Percentiles rank a stretch among this genome's conserved stretches.
phyloP scores from a whole-genome alignment of 23 tunicate genomes.

The Clavelina lepadiformis region DNA sequence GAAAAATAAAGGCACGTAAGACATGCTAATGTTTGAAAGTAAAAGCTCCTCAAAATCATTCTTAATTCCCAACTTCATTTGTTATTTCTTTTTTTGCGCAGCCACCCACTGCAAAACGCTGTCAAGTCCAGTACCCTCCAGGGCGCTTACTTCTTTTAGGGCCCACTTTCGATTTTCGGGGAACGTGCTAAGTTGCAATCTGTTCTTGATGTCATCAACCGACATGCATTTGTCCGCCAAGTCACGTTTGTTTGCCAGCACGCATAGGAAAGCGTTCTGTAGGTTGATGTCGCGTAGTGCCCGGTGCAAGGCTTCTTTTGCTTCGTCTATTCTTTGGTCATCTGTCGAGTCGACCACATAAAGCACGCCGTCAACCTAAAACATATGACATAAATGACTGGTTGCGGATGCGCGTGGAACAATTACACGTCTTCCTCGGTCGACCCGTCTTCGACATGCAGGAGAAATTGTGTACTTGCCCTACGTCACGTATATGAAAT shows the following conservation, averaged over 20 bases:
- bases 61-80: too few relatives aligned
- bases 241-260: conserved; percentile 76
- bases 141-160: conserved; percentile 58
- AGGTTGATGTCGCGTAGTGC: conserved; percentile 77
- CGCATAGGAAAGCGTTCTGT: conserved; percentile 55
- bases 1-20: too few relatives aligned
- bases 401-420: too few relatives aligned
- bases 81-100: conserved; percentile 30
- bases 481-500: too few relatives aligned
- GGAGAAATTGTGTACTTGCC: too few relatives aligned
- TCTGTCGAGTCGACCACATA: conserved; percentile 83
- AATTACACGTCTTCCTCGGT: too few relatives aligned
- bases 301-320: conserved; percentile 71
- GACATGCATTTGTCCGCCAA: conserved; percentile 47
- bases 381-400: not conserved
- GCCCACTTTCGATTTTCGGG: conserved; percentile 57
- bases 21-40: too few relatives aligned
- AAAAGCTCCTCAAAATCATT: too few relatives aligned
- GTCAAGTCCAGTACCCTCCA: conserved; percentile 69
- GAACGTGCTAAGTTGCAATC: conserved; percentile 32
- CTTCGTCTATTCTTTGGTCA: conserved; percentile 41
- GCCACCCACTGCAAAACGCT: conserved; percentile 56
- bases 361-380: conserved; percentile 51
- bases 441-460: too few relatives aligned
- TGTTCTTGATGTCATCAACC: conserved; percentile 28